phyloP scores from a whole-genome alignment of 2,113 vertebrate species.

The Psilopogon haemacephalus region DNA sequence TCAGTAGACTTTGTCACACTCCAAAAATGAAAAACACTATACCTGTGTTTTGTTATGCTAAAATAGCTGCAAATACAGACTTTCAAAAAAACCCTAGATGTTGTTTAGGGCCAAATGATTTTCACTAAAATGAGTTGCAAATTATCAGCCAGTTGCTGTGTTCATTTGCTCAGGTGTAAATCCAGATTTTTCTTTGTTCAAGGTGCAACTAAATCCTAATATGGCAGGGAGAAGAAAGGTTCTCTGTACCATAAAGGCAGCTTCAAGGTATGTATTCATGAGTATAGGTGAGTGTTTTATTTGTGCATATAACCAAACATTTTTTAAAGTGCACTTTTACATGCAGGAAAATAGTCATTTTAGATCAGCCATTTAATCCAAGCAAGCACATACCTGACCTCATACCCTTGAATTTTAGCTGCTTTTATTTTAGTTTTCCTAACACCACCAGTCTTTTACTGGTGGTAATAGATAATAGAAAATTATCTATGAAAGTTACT shows the following conservation, averaged over 20 bases:
- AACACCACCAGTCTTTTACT: background rate
- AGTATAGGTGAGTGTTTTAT: background rate
- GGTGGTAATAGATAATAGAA: no score
- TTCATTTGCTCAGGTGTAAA: background rate
- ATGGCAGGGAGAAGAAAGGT: background rate
- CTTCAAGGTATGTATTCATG: background rate
- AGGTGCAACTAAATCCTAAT: constrained; percentile 14
- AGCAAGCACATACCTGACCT: constrained; percentile 3
- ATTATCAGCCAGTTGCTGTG: background rate
- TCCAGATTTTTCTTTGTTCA: background rate
- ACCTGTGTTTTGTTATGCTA: background rate
- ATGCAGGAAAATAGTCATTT: background rate
- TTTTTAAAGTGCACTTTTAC: background rate
- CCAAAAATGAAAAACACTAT: background rate
- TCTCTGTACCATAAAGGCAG: background rate
- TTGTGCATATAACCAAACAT: background rate
- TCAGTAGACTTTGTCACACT: background rate
- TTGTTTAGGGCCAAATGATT: constrained; percentile 14
- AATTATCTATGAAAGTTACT: constrained; percentile 6
- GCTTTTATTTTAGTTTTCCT: constrained; percentile 21
- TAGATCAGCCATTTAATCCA: background rate
- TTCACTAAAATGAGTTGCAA: constrained; percentile 46
- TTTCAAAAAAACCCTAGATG: constrained; percentile 21
- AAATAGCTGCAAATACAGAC: constrained; percentile 42
- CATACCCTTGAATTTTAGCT: background rate